Evolutionary conservation across 2,888 invertebrate genomes (phyloP).

Genomic region (Drosophila macrospina): DNA sequence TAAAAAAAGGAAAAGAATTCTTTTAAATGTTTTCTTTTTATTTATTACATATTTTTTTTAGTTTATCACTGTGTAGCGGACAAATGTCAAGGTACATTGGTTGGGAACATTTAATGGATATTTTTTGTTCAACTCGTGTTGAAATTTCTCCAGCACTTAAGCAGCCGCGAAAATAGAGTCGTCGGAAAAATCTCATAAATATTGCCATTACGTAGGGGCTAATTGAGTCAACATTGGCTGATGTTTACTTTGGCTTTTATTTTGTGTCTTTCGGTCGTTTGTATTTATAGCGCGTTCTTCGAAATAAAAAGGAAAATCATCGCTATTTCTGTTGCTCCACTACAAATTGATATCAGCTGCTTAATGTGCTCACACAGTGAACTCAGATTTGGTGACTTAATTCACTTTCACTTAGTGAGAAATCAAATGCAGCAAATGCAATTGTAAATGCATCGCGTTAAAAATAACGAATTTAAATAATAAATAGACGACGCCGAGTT

Average conservation of each 20-base stretch:
- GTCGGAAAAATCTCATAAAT: slow-evolving; percentile 57
- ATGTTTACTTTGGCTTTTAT: slow-evolving; percentile 30
- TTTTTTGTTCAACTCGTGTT: slow-evolving; percentile 27
- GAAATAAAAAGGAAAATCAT: slow-evolving; percentile 58
- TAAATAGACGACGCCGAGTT: slow-evolving; percentile 46
- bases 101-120: slow-evolving; percentile 45
- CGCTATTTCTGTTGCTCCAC: slow-evolving; percentile 46
- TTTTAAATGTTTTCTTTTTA: slow-evolving; percentile 41
- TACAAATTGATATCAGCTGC: slow-evolving; percentile 51
- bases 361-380: slow-evolving; percentile 38
- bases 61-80: slow-evolving; percentile 13
- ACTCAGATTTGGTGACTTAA: slow-evolving; percentile 36
- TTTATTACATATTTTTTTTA: slow-evolving; percentile 41
- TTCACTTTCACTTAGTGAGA: slow-evolving; percentile 53
- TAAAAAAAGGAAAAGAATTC: slow-evolving; percentile 29
- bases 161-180: slow-evolving; percentile 27
- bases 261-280: slow-evolving; percentile 12
- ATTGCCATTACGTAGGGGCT: slow-evolving; percentile 42
- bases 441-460: slow-evolving; percentile 34
- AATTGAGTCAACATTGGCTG: slow-evolving; percentile 66
- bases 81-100: slow-evolving; percentile 66
- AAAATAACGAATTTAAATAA: slow-evolving; percentile 54
- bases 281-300: slow-evolving; percentile 55
- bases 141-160: slow-evolving; percentile 48
- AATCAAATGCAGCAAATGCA: slow-evolving; percentile 29